These are phyloP conservation scores for Leptinotarsa texana DNA, from an alignment of 1,140 invertebrate genomes.

Conservation along the genomic window DNA sequence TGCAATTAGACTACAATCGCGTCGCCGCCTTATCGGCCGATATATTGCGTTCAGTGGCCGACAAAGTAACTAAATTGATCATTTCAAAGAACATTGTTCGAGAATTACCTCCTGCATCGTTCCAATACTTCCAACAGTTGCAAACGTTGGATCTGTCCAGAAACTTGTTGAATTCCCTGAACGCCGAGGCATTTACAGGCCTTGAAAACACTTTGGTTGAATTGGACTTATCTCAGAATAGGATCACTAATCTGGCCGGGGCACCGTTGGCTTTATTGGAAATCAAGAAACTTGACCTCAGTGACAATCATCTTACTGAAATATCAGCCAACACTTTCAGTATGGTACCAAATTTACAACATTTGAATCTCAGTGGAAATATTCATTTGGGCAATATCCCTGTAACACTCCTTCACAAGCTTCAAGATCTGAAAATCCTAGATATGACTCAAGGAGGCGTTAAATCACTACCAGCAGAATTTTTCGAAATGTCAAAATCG, in stretches of 20 bases:
- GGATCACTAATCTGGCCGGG: conserved; percentile 68
- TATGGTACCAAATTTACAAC: conserved; percentile 68
- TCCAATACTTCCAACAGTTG: conserved; percentile 77
- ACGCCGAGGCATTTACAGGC: conserved; percentile 74
- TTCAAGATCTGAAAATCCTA: conserved; percentile 65
- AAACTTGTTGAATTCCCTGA: conserved; percentile 74
- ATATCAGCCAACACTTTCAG: conserved; percentile 70
- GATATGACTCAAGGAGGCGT: conserved; percentile 76
- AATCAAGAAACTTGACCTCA: conserved; percentile 73
- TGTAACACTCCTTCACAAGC: conserved; percentile 63
- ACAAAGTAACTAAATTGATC: conserved; percentile 66
- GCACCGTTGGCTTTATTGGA: conserved; percentile 67
- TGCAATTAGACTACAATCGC: conserved; percentile 84
- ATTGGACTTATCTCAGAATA: conserved; percentile 77
- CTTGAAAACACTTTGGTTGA: conserved; percentile 73
- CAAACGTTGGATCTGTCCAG: conserved; percentile 75
- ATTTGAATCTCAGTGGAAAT: conserved; percentile 80
- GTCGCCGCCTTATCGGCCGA: conserved; percentile 84
- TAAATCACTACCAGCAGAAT: conserved; percentile 69
- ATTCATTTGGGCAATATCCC: conserved; percentile 66
- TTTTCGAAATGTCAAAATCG: conserved; percentile 69
- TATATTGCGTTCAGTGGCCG: conserved; percentile 68
- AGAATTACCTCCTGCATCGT: conserved; percentile 78
- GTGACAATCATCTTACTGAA: conserved; percentile 76
- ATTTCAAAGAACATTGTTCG: conserved; percentile 84